Conservation (phyloP, 2,888 invertebrate species). For the Cataglyphis livida region DNA sequence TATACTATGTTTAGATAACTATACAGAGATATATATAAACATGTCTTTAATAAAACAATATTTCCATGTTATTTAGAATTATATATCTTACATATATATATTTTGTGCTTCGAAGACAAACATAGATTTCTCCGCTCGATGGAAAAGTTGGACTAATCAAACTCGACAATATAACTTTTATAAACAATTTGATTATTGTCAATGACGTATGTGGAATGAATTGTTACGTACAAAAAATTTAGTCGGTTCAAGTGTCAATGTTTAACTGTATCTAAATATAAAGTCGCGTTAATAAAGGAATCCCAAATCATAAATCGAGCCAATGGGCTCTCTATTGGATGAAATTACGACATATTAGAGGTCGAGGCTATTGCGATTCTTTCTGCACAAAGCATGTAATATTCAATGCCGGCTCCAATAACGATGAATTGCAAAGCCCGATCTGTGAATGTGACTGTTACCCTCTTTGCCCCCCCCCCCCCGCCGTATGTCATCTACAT, state of each 20-base stretch:
- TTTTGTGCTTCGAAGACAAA: too few relatives aligned
- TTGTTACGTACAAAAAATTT: neutral
- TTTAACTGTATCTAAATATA: slow-evolving; percentile 46
- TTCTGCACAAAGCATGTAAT: slow-evolving; percentile 51
- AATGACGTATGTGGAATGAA: neutral
- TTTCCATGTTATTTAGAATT: neutral
- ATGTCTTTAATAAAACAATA: neutral
- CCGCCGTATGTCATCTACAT: slow-evolving; percentile 21
- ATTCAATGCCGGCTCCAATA: slow-evolving; percentile 51
- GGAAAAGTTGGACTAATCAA: neutral
- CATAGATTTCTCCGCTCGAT: neutral
- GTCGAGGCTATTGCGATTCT: slow-evolving; percentile 48
- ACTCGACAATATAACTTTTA: neutral
- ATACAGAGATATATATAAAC: neutral
- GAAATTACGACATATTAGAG: slow-evolving; percentile 52
- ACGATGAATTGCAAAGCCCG: slow-evolving; percentile 38
- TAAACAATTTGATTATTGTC: neutral
- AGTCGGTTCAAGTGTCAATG: slow-evolving; percentile 8
- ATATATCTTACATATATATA: too few relatives aligned
- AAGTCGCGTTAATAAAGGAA: slow-evolving; percentile 30
- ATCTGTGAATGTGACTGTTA: slow-evolving; percentile 41
- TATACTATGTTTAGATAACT: neutral
- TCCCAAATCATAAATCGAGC: slow-evolving; percentile 26
- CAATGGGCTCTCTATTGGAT: slow-evolving; percentile 47
- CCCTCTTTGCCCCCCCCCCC: neutral